Evolutionary conservation across 2,113 vertebrate genomes (phyloP).

Genomic region (Bos indicus): DNA sequence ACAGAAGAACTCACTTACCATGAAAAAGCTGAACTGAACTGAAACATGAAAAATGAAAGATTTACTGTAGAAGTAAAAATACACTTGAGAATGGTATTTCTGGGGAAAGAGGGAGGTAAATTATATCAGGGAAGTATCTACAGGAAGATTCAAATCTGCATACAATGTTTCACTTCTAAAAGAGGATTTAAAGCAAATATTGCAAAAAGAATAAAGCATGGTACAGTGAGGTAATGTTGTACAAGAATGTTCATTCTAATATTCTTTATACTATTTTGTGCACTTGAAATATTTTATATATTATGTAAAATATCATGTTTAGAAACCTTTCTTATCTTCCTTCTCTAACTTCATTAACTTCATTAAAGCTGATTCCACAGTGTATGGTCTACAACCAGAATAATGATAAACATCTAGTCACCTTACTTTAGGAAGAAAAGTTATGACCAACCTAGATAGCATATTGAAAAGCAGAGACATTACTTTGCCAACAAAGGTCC

Average conservation of each 20-base stretch:
- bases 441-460: no score
- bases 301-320: not conserved
- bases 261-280: not conserved
- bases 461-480: no score
- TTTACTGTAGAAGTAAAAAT: constrained; percentile 17
- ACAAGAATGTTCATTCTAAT: not conserved
- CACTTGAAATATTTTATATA: not conserved
- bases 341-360: not conserved
- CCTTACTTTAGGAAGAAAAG: not conserved
- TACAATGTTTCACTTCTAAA: not conserved
- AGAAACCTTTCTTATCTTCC: not conserved
- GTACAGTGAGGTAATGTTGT: not conserved
- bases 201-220: not conserved
- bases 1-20: not conserved
- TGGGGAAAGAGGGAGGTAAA: not conserved
- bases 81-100: not conserved
- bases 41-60: constrained; percentile 16
- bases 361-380: not conserved
- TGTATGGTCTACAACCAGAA: not conserved
- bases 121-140: not conserved
- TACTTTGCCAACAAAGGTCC: no score
- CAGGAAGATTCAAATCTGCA: not conserved
- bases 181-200: constrained; percentile 28
- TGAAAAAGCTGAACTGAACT: not conserved
- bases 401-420: not conserved